Percentiles rank a stretch among this genome's conserved stretches.
Conservation (phyloP, 2,113 vertebrate genomes). For the Panurus biarmicus region DNA sequence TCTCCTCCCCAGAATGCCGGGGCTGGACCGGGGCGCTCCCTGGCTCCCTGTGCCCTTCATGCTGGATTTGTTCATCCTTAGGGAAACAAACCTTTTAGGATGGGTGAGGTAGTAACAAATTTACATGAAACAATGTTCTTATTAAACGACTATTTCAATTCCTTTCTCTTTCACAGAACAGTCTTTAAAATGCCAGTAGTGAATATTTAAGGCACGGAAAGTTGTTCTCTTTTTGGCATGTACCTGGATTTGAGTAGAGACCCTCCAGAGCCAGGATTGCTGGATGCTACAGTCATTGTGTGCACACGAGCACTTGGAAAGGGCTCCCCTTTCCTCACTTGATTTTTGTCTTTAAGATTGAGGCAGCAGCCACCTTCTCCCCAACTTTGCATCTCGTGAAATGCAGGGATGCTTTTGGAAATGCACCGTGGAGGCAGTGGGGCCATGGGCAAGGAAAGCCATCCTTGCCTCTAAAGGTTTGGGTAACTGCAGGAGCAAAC, state of each 20-base stretch:
- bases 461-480: background rate
- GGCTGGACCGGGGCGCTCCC: background rate
- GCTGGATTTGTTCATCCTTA: background rate
- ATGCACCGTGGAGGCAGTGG: background rate
- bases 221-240: background rate
- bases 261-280: background rate
- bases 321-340: background rate
- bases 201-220: background rate
- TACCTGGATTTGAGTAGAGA: background rate
- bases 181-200: background rate
- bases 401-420: background rate
- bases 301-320: background rate
- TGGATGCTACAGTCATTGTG: accelerated
- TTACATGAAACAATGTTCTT: accelerated
- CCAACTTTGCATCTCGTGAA: background rate
- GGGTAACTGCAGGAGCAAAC: background rate
- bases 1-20: background rate
- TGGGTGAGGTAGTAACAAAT: background rate
- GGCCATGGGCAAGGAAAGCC: background rate
- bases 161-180: background rate
- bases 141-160: background rate
- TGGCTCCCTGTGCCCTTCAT: background rate
- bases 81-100: background rate
- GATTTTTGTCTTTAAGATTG: conserved; percentile 15
- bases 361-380: background rate